Evolutionary conservation across 2,797 vertebrate genomes (phyloP).

Genomic region (Psittacula derbiana): DNA sequence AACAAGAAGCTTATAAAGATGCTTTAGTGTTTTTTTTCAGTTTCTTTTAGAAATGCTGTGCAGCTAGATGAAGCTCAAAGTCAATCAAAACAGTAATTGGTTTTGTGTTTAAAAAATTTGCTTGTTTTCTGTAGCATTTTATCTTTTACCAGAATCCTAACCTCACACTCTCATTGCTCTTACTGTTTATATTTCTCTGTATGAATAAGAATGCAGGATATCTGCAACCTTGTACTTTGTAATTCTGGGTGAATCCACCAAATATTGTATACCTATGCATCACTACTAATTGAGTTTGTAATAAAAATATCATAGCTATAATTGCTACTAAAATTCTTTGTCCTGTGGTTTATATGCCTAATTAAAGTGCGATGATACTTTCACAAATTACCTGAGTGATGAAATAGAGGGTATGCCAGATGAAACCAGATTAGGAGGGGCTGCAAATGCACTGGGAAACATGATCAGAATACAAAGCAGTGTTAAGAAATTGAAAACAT

Average conservation of each 20-base stretch:
- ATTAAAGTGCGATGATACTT: not conserved
- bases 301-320: not conserved
- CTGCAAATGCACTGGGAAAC: not conserved
- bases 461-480: not conserved
- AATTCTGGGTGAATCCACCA: not conserved
- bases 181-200: not conserved
- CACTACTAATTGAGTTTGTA: not conserved
- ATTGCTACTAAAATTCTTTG: not conserved
- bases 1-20: not conserved
- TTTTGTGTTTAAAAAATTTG: not conserved
- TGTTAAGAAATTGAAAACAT: not conserved
- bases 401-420: not conserved
- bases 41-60: not conserved
- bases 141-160: not conserved
- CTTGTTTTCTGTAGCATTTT: not conserved
- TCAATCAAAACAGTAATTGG: not conserved
- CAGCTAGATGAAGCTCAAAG: not conserved
- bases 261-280: not conserved
- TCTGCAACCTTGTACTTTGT: not conserved
- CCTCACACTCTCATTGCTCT: not conserved
- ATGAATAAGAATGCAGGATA: not conserved
- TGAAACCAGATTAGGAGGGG: not conserved
- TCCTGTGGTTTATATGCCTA: not conserved
- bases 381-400: not conserved
- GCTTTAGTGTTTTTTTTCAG: not conserved